phyloP scores from a whole-genome alignment of 2,113 vertebrate species.

The Rhineura floridana region DNA sequence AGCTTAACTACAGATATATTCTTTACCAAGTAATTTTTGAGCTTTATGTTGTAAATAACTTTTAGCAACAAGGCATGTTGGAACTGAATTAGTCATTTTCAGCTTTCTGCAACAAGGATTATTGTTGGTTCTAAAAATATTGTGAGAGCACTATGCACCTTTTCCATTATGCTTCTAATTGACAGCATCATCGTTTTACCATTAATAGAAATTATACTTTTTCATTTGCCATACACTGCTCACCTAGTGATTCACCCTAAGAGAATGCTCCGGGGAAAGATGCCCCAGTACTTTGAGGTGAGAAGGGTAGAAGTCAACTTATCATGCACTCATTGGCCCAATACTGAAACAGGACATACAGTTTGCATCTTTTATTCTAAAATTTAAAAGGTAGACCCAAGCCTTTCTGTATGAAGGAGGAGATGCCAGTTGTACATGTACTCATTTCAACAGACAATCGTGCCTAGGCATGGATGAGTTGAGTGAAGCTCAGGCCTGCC shows the following conservation, averaged over 20 bases:
- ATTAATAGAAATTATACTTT: not conserved
- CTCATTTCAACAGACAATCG: no score
- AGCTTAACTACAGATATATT: no score
- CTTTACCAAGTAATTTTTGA: no score
- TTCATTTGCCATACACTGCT: not conserved
- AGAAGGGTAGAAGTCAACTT: not conserved
- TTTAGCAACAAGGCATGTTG: not conserved
- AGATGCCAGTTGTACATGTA: not conserved
- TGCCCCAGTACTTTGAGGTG: not conserved
- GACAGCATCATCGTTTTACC: not conserved
- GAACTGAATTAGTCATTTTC: not conserved
- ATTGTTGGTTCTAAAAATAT: not conserved
- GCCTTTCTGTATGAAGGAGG: not conserved
- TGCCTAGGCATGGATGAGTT: not conserved
- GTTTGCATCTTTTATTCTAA: not conserved
- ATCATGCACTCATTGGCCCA: not conserved
- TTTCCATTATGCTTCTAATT: not conserved
- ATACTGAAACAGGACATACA: not conserved
- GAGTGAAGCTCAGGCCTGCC: not conserved
- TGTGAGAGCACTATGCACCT: not conserved
- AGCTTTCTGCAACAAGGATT: not conserved
- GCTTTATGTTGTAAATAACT: not conserved
- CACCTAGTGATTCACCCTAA: no score
- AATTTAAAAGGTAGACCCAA: not conserved
- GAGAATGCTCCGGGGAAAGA: not conserved